Conservation (phyloP, 2,113 vertebrate species). For the Tachuris rubrigastra region DNA sequence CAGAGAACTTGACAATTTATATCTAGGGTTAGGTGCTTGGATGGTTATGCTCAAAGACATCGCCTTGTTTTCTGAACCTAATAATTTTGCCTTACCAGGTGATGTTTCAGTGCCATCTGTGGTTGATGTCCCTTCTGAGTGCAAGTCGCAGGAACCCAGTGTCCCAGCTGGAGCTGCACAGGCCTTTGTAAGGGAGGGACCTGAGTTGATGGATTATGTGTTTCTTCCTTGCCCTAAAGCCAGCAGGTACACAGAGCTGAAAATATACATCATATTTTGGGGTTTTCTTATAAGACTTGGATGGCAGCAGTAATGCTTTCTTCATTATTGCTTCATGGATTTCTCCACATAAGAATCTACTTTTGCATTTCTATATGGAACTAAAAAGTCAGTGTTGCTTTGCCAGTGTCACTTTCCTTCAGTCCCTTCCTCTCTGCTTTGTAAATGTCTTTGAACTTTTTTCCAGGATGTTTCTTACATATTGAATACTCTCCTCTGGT, state of each 20-base stretch:
- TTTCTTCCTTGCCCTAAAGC: not conserved
- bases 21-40: not conserved
- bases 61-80: not conserved
- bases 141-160: fast-evolving
- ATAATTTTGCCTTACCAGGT: not conserved
- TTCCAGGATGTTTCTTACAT: not conserved
- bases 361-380: not conserved
- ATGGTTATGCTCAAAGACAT: not conserved
- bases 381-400: not conserved
- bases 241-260: not conserved
- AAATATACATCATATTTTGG: not conserved
- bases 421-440: not conserved
- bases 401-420: not conserved
- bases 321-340: not conserved
- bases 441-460: not conserved
- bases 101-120: not conserved
- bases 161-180: not conserved
- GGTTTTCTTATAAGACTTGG: not conserved
- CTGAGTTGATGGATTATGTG: not conserved
- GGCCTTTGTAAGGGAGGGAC: not conserved
- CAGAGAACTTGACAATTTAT: not conserved
- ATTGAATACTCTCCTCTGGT: not conserved
- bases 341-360: not conserved
- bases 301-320: not conserved
- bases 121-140: not conserved